Evolutionary conservation across 2,113 vertebrate species (phyloP), one percentile per base, ranked within the genome.

Genomic region (Eurystomus gularis): DNA sequence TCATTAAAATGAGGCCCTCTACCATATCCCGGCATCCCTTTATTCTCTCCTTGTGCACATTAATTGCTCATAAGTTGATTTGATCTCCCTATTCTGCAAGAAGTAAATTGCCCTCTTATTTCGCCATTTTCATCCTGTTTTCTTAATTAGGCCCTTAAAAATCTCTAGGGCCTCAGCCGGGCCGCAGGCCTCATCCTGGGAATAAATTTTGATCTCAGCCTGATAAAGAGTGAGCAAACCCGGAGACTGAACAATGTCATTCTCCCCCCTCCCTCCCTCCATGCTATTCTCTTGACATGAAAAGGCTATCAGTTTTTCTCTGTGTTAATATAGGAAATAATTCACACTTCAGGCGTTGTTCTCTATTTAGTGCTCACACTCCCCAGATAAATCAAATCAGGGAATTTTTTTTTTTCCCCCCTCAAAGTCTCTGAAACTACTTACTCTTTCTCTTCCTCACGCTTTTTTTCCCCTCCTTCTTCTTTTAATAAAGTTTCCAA

Each of bases 321-420:
- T 96, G 95, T 96, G 97, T 97, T 99, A 98, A 98, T 98, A 98
- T 97, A 97, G 97, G 98, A 98, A 98, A 98, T 98, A 98, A 98
- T 99, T 98, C 98, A 98, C 98, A 97, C 96, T 97, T 96, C 96
- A 98, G 97, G 97, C 96, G 71, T 95, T 97, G 96, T 97, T 97
- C 97, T 97, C 98, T 97, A 97, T 97, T 98, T 97, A 97, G 97
- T 29, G 94, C 9, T 96, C 93, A 37, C 93, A 26, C 95, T 98
- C 97, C 97, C 97, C 82, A 94, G 96, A 97, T 97, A 97, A 96
- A 96, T 97, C 96, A 96, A 92, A 96, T 86, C 85, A 90, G 75
- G 48, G 46, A 48, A 8, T 15, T 33, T 46, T 70, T 84, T 79
- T 91, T 76, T 78, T 90, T 61, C 42, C 42, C 15, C 42, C 15